Conservation (phyloP, 1,140 invertebrate species). For the Ips nitidus region DNA sequence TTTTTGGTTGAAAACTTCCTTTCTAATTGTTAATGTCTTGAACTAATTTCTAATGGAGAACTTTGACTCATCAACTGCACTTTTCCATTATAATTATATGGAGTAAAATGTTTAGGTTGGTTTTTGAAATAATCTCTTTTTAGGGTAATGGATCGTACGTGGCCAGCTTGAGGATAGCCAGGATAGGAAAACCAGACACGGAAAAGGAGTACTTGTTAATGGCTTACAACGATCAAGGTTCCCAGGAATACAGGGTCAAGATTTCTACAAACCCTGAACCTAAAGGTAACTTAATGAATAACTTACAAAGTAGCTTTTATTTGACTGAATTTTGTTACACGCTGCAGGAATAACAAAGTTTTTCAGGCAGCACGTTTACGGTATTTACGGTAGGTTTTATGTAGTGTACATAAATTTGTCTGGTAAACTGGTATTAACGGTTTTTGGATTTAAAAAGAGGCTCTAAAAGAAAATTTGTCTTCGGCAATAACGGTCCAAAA, state of each 20-base stretch:
- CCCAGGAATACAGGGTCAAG: slow-evolving; percentile 61
- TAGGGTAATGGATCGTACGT: slow-evolving; percentile 68
- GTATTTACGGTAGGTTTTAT: slow-evolving; percentile 28
- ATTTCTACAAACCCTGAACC: slow-evolving; percentile 72
- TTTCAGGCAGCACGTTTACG: slow-evolving; percentile 33
- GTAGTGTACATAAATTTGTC: background rate
- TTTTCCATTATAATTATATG: too few species aligned
- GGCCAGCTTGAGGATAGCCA: slow-evolving; percentile 63
- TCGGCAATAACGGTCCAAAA: too few species aligned
- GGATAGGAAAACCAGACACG: slow-evolving; percentile 72
- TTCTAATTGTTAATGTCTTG: too few species aligned
- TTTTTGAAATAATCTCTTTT: background rate
- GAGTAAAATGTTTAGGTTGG: too few species aligned
- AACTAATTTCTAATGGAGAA: too few species aligned
- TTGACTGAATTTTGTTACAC: slow-evolving; percentile 11
- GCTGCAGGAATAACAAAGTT: slow-evolving; percentile 36
- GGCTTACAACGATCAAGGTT: slow-evolving; percentile 66
- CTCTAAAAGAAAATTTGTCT: too few species aligned
- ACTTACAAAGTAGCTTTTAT: background rate
- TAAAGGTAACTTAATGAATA: slow-evolving; percentile 57
- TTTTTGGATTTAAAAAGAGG: too few species aligned
- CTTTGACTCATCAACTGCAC: too few species aligned
- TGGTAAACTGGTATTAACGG: too few species aligned
- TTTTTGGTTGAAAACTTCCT: too few species aligned
- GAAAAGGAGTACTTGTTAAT: slow-evolving; percentile 67